These are phyloP conservation scores for Poecile atricapillus DNA, from an alignment of 2,113 vertebrate genomes.

Conservation along the genomic window DNA sequence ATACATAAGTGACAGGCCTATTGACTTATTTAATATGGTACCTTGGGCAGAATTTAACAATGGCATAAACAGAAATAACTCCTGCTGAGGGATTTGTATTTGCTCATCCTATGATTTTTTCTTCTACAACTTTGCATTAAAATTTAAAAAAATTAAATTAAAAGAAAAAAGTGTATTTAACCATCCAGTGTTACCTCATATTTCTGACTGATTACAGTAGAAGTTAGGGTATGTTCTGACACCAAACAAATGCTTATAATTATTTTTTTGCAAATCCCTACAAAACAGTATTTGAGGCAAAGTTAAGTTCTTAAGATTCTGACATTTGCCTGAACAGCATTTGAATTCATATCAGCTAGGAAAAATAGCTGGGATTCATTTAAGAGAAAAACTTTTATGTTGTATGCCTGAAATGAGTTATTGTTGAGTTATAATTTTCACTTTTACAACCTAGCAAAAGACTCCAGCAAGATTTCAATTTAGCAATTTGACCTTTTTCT, in stretches of 20 bases:
- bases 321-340: not conserved
- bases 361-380: not conserved
- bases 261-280: not conserved
- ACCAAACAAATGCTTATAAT: not conserved
- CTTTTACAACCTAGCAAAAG: not conserved
- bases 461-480: not conserved
- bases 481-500: not conserved
- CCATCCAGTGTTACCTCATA: not conserved
- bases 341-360: not conserved
- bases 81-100: not conserved
- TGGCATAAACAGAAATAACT: not conserved
- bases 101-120: not conserved
- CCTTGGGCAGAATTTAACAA: not conserved
- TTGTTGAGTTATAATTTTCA: not conserved
- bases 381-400: not conserved
- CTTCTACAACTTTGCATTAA: not conserved
- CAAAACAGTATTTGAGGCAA: not conserved
- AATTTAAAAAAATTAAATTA: too few relatives aligned
- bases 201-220: not conserved
- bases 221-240: not conserved
- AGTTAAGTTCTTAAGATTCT: not conserved
- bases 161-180: not conserved
- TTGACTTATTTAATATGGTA: not conserved
- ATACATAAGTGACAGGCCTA: not conserved
- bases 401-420: not conserved